Evolutionary conservation across 1,140 invertebrate genomes (phyloP).

Genomic region (Camponotus floridanus): DNA sequence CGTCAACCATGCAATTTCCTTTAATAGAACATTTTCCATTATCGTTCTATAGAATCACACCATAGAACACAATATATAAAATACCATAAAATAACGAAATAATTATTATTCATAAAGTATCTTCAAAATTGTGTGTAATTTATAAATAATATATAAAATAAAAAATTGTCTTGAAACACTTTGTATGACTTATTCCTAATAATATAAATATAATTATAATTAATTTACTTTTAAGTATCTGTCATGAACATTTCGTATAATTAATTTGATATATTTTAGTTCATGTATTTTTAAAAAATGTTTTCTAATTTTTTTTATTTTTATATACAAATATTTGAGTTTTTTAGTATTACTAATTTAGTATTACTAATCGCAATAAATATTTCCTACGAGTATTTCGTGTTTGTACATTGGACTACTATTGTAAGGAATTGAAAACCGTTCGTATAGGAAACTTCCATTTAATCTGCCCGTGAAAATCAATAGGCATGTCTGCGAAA

Average conservation of each 20-base stretch:
- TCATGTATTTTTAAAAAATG: too few species aligned
- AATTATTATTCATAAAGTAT: neutral
- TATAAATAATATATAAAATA: neutral
- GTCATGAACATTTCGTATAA: too few species aligned
- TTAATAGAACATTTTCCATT: slow-evolving; percentile 16
- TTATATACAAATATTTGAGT: neutral
- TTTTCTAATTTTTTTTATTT: neutral
- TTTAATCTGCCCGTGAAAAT: slow-evolving; percentile 51
- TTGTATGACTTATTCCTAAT: neutral
- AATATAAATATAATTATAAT: neutral
- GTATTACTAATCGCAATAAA: neutral
- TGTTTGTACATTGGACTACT: neutral
- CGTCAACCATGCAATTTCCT: slow-evolving; percentile 25
- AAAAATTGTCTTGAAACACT: neutral
- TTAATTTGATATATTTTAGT: neutral
- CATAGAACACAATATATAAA: neutral
- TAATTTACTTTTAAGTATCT: neutral
- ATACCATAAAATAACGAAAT: neutral
- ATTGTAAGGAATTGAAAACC: neutral
- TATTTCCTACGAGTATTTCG: neutral
- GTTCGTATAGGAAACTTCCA: slow-evolving; percentile 29
- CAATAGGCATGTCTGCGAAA: slow-evolving; percentile 40
- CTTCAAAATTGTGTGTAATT: neutral
- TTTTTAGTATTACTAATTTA: neutral
- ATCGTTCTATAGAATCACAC: neutral